Conservation (phyloP, 2,888 invertebrate genomes). For the Pyrrhia umbra region DNA sequence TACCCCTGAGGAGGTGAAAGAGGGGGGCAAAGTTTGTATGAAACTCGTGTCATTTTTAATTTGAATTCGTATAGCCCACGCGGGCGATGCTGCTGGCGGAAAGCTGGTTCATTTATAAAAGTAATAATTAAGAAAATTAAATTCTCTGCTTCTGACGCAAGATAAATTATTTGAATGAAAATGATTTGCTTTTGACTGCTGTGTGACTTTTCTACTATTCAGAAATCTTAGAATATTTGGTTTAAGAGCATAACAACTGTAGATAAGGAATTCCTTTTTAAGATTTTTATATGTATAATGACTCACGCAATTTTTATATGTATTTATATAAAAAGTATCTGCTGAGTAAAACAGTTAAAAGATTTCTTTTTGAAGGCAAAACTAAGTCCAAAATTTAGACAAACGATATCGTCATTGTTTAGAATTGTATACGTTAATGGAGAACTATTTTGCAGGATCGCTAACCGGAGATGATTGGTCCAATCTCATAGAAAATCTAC, state of each 20-base stretch:
- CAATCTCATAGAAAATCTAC: slow-evolving; percentile 87
- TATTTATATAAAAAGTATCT: neutral
- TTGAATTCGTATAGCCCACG: too few species aligned
- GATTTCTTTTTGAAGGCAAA: too few species aligned
- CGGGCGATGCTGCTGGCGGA: too few species aligned
- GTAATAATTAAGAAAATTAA: slow-evolving; percentile 31
- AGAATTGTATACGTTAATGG: neutral
- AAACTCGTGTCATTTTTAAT: too few species aligned
- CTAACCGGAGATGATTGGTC: slow-evolving; percentile 91
- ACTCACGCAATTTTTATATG: neutral
- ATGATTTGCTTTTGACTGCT: neutral
- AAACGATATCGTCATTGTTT: neutral
- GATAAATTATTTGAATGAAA: slow-evolving; percentile 3
- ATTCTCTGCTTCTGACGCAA: slow-evolving; percentile 8
- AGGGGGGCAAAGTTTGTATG: too few species aligned
- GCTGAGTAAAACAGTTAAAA: too few species aligned
- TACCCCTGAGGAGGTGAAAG: too few species aligned
- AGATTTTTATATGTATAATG: too few species aligned
- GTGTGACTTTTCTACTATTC: neutral
- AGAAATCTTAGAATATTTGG: neutral
- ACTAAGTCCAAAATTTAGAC: too few species aligned
- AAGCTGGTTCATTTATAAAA: too few species aligned
- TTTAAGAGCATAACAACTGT: too few species aligned
- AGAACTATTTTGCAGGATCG: slow-evolving; percentile 81
- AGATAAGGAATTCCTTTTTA: too few species aligned